Base-by-base conservation (phyloP, 2,797 vertebrate genomes). In the Anolis apletophallus region DNA sequence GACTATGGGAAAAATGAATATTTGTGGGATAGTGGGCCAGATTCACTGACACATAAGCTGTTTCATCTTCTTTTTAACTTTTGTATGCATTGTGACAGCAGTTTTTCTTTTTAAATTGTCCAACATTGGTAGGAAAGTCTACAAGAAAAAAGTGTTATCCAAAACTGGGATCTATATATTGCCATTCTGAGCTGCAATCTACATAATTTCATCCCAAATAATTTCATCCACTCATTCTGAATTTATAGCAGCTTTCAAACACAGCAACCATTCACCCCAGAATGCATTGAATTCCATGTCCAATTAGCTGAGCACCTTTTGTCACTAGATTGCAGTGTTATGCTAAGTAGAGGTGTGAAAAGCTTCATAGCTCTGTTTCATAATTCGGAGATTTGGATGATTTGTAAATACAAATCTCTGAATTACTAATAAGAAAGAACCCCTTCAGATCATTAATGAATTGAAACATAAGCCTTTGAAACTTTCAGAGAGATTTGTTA, bases 1-100 rank as follows among this genome's bases (percentile, higher is more conserved):
- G 80, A 78, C 86, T 88, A 85, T 76, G 88, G 80, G 80, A 59
- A 59, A 57, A 55, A 26, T 50, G 61, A 59, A 19, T 78, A 79
- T 68, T 46, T 77, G 87, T 59, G 73, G 81, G 83, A 52, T 57
- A 87, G 71, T 1, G 0, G 5, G 8, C 2, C 80, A 57, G 6
- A 59, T 90, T 91, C 2, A 84, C 34, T 14, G 34, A 75, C 32
- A 74, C 8, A 69, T 83, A 71, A 69, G 79, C 84, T 57, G 88
- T 34, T 86, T 52, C 29, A 19, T 16, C 67, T 59, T 83, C 46
- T 46, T 29, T 80, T 55, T 2, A 21, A 5, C 10, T 1, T 54
- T 54, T n/a, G 32, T 13, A 21, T 55, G 52, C 50, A 81, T 84
- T 83, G 75, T 71, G 78, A 85, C 29, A 87, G 36, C 61, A 83